Base-by-base conservation (phyloP, 2,888 invertebrate genomes). In the Teleogryllus oceanicus region DNA sequence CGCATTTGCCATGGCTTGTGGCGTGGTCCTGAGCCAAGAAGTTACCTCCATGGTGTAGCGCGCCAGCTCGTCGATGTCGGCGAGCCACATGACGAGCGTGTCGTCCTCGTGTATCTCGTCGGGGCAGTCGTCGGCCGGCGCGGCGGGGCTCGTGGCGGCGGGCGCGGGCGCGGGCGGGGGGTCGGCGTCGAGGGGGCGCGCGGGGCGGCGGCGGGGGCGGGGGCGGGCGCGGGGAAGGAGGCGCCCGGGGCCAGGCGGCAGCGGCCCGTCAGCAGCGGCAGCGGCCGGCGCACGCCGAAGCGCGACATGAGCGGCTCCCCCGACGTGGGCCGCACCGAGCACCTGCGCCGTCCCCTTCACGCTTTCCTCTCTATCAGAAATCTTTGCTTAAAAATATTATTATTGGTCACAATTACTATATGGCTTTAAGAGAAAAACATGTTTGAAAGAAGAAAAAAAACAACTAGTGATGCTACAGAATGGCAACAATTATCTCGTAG, bases 241-340 rank as follows among this genome's bases (percentile, higher is more conserved):
- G 62, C 37, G 62, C 62, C 62, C 12, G 62, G 16, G 13, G 62
- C 62, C 62, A 62, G 62, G 13, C 62, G 62, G 62, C 62, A 62
- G 13, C 62, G 62, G n/a, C 62, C 62, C 62, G 62, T 62, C 62
- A 62, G 62, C 62, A 62, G 62, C n/a, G 62, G 62, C 62, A 62
- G n/a, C 62, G 62, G 62, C 62, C 62, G 16, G 11, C 62, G 62
- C 13, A 62, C 16, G n/a, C 62, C 62, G n/a, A 18, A 62, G n/a
- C 62, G 62, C 62, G 62, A 62, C 62, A 62, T 62, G 16, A 62
- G 62, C n/a, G 62, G 62, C 62, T 62, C 62, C 62, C n/a, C 62
- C 16, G 16, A 18, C 62, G 62, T 62, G 16, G 62, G 62, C 16
- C 62, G 62, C 62, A 62, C 13, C 3, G 62, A 62, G 62, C 62